These are phyloP conservation scores for Galeopsomyia nigrocyanea DNA, from an alignment of 2,888 invertebrate species.

Conservation along the genomic window DNA sequence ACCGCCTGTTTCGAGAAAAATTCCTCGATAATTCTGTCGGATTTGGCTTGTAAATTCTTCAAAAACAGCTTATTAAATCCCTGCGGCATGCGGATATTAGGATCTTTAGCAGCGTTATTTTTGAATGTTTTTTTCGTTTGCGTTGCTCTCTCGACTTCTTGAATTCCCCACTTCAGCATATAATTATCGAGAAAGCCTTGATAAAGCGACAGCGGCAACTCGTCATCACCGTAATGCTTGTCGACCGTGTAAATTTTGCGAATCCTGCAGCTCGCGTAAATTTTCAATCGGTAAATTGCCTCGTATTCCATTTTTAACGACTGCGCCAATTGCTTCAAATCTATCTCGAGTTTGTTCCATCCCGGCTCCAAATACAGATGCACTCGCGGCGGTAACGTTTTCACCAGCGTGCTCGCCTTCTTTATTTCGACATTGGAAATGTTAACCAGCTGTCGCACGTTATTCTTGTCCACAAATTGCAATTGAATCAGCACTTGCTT, in stretches of 20 bases:
- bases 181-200: constrained; percentile 60
- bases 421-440: constrained; percentile 56
- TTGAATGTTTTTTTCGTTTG: constrained; percentile 55
- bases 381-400: constrained; percentile 29
- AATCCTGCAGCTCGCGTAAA: constrained; percentile 95
- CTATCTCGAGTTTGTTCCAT: constrained; percentile 96
- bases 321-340: constrained; percentile 90
- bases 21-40: constrained; percentile 52
- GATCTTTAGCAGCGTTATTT: constrained; percentile 27
- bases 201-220: constrained; percentile 56
- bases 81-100: background rate
- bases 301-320: constrained; percentile 93
- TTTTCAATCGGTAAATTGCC: constrained; percentile 88
- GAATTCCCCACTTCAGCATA: constrained; percentile 62
- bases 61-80: constrained; percentile 43
- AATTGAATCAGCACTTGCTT: constrained; percentile 96
- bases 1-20: constrained; percentile 51
- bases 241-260: constrained; percentile 89
- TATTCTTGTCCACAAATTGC: constrained; percentile 75
- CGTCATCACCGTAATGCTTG: constrained; percentile 60
- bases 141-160: constrained; percentile 54
- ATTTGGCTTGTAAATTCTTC: constrained; percentile 51
- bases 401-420: constrained; percentile 27
- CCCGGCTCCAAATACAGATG: constrained; percentile 90
- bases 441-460: constrained; percentile 30